Evolutionary conservation across 2,113 vertebrate genomes (phyloP).

Genomic region (Raphicerus campestris): DNA sequence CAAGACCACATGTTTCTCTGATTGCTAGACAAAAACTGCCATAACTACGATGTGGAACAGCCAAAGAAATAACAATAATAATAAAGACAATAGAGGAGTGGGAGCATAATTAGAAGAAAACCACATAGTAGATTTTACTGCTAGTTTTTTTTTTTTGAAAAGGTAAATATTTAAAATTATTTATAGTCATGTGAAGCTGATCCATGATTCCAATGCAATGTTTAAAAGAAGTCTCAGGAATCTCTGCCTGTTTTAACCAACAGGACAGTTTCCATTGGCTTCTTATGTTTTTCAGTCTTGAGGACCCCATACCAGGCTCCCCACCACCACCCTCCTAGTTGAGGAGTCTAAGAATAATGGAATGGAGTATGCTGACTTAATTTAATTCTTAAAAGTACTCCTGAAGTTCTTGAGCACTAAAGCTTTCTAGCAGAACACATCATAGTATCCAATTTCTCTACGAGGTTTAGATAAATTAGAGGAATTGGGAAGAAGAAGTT

Average conservation of each 20-base stretch:
- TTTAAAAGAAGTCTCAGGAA: background rate
- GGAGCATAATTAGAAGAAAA: background rate
- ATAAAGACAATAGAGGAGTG: background rate
- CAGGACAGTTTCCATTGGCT: conserved; percentile 4
- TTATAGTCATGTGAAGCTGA: background rate
- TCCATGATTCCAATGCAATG: background rate
- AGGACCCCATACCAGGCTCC: background rate
- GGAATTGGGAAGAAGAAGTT: background rate
- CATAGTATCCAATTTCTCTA: background rate
- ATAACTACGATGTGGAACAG: background rate
- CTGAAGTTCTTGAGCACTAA: background rate
- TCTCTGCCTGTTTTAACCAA: background rate
- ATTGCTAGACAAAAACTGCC: background rate
- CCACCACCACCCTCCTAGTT: background rate
- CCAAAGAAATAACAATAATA: background rate
- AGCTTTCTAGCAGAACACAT: background rate
- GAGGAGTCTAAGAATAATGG: background rate
- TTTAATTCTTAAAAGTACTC: background rate
- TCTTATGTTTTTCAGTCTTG: background rate
- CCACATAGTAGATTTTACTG: background rate
- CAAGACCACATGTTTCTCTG: background rate
- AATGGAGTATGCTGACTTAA: background rate
- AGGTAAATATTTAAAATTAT: background rate
- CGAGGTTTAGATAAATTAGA: conserved; percentile 10
- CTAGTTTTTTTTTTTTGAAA: background rate